Evolutionary conservation across 2,797 vertebrate species (phyloP).

Genomic region (Rhinatrema bivittatum): DNA sequence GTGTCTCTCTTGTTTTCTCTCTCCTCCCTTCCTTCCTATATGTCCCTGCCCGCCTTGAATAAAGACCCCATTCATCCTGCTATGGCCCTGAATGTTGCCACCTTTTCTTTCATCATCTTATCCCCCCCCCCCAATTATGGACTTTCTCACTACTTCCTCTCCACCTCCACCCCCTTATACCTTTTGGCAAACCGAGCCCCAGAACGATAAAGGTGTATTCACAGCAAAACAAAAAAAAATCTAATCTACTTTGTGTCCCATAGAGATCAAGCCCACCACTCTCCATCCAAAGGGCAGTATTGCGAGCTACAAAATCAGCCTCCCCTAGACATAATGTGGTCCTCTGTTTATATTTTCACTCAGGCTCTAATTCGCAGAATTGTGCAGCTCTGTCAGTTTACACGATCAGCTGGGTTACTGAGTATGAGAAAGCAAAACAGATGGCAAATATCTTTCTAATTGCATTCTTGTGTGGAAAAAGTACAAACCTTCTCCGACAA

Average conservation of each 20-base stretch:
- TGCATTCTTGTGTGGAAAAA: background rate
- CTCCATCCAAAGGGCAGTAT: conserved; percentile 1
- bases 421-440: conserved; percentile 2
- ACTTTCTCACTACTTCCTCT: too few relatives aligned
- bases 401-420: background rate
- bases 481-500: background rate
- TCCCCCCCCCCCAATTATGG: too few relatives aligned
- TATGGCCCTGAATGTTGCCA: too few relatives aligned
- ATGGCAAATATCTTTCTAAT: background rate
- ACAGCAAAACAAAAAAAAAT: too few relatives aligned
- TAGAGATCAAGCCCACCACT: conserved; percentile 1
- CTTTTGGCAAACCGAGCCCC: too few relatives aligned
- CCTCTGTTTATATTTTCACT: background rate
- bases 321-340: background rate
- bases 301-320: background rate
- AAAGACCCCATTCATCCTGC: too few relatives aligned
- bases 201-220: too few relatives aligned
- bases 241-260: background rate
- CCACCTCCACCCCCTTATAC: too few relatives aligned
- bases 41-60: too few relatives aligned
- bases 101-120: too few relatives aligned
- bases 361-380: background rate
- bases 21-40: too few relatives aligned
- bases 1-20: too few relatives aligned
- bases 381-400: background rate